Percentiles rank a stretch among this genome's conserved stretches.
Evolutionary conservation across 2,888 invertebrate species (phyloP).

Genomic region (Cotesia congregata): DNA sequence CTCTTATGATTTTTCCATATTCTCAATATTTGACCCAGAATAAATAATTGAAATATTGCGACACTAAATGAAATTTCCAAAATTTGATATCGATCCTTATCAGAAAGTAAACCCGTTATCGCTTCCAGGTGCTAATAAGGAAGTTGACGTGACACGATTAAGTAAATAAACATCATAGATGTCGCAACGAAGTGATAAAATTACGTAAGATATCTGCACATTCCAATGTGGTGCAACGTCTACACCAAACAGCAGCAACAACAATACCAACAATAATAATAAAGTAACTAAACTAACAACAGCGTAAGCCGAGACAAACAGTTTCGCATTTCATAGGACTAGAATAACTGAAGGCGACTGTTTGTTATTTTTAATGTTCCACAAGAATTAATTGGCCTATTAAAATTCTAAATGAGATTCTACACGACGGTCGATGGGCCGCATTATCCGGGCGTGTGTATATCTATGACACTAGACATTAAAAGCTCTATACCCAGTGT

Average conservation of each 20-base stretch:
- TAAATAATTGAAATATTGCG: background rate
- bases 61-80: background rate
- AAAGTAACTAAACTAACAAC: background rate
- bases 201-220: conserved; percentile 24
- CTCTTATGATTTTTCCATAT: too few relatives aligned
- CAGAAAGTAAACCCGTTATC: background rate
- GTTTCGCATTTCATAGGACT: background rate
- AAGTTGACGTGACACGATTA: conserved; percentile 24
- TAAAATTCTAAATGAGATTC: conserved; percentile 17
- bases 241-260: background rate
- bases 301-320: background rate
- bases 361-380: conserved; percentile 13
- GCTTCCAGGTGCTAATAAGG: conserved; percentile 6
- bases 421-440: conserved; percentile 3
- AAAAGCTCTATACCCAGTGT: background rate
- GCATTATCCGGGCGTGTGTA: background rate
- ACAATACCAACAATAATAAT: background rate
- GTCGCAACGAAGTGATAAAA: conserved; percentile 11
- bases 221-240: conserved; percentile 17
- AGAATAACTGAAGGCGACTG: background rate
- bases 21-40: background rate
- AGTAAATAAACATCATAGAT: conserved; percentile 14
- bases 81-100: background rate
- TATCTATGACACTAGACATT: background rate
- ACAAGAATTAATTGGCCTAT: conserved; percentile 11